phyloP scores from a whole-genome alignment of 2,888 invertebrate species.

The Eristalinus sepulchralis region DNA sequence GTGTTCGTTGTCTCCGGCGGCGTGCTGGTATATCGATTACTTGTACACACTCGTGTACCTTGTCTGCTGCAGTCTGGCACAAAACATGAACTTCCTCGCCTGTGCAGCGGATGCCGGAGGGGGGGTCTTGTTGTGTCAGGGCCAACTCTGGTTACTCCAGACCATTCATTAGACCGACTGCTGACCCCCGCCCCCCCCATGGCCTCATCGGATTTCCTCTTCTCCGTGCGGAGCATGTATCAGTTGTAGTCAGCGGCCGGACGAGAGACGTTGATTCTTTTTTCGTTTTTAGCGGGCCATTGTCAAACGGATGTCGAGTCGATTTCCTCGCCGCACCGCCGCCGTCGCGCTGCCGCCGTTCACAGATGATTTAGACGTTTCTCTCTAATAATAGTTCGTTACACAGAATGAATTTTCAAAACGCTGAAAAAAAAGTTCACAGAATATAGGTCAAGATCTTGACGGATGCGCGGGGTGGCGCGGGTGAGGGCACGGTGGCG shows the following conservation, averaged over 20 bases:
- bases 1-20: neutral
- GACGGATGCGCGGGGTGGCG: constrained; percentile 16
- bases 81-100: constrained; percentile 62
- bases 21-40: neutral
- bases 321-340: constrained; percentile 27
- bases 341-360: neutral
- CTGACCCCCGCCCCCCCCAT: neutral
- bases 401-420: constrained; percentile 58
- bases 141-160: constrained; percentile 39
- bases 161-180: neutral
- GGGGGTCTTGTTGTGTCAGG: constrained; percentile 48
- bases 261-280: neutral
- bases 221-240: constrained; percentile 18
- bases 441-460: constrained; percentile 66
- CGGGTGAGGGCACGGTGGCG: neutral
- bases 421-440: constrained; percentile 18
- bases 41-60: neutral
- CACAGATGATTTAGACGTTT: neutral
- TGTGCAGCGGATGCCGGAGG: neutral
- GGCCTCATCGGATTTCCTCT: constrained; percentile 12
- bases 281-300: constrained; percentile 28
- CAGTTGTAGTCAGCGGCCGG: neutral
- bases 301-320: constrained; percentile 53
- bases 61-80: constrained; percentile 46
- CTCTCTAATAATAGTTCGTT: constrained; percentile 58